These are phyloP conservation scores for Monopis laevigella DNA, from an alignment of 2,888 invertebrate species.

Conservation along the genomic window DNA sequence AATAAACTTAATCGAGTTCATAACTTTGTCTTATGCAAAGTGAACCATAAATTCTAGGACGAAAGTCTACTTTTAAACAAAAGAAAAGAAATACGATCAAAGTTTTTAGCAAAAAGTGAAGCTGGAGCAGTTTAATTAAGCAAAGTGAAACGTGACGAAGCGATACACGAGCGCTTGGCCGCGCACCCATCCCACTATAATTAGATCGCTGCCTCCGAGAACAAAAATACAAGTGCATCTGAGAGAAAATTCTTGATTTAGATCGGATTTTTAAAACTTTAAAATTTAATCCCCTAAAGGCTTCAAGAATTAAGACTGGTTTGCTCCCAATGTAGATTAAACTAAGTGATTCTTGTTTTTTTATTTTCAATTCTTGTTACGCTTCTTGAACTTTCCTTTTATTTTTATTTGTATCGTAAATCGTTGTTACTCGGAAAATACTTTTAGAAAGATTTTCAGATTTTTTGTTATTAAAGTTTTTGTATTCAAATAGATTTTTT, in stretches of 20 bases:
- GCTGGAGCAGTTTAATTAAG: slow-evolving; percentile 45
- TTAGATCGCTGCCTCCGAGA: slow-evolving; percentile 10
- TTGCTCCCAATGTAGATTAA: slow-evolving; percentile 1
- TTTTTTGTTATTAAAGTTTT: slow-evolving; percentile 3
- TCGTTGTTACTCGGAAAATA: not conserved
- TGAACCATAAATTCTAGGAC: slow-evolving; percentile 9
- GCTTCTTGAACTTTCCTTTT: not conserved
- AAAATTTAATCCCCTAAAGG: not conserved
- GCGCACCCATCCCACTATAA: slow-evolving; percentile 7
- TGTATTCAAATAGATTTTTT: slow-evolving; percentile 2
- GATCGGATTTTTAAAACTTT: not conserved
- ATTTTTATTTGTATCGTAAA: not conserved
- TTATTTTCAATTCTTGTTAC: not conserved
- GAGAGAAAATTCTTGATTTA: slow-evolving; percentile 4
- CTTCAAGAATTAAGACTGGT: not conserved
- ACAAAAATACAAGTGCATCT: slow-evolving; percentile 11
- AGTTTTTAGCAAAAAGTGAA: slow-evolving; percentile 22
- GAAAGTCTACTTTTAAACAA: slow-evolving; percentile 1
- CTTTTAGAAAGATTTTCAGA: no score
- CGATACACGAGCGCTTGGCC: slow-evolving; percentile 19
- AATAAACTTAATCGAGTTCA: slow-evolving; percentile 9
- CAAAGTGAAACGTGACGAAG: slow-evolving; percentile 43
- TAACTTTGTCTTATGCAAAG: slow-evolving; percentile 2
- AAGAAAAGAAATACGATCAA: slow-evolving; percentile 10
- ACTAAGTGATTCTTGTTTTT: slow-evolving; percentile 1